Base-by-base conservation (phyloP, 2,888 invertebrate genomes). In the Latheticus oryzae region DNA sequence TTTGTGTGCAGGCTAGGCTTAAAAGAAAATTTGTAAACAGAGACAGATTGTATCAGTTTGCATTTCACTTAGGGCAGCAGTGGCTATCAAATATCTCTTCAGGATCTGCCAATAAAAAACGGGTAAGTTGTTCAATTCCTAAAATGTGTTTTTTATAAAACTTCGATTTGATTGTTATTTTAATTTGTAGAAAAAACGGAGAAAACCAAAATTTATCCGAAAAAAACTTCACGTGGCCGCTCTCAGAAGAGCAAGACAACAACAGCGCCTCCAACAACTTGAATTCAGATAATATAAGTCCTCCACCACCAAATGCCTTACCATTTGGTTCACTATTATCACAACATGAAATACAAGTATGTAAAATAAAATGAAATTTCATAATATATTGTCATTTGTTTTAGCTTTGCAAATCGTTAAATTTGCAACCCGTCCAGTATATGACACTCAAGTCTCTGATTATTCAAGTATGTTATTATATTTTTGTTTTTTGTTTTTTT, bases 381-480 rank as follows among this genome's bases (percentile, higher is more conserved):
- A 43, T 38, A 11, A 21, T 43, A 19, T 61, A 23, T 50, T 40
- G 8, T 55, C 63, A 24, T 64, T 61, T 71, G 58, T 72, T 82
- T 67, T 82, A 90, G 87, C 78, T 93, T 62, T 93, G 93, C 79
- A 82, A 84, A 47, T 80, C 87, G 55, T 83, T 95, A 73, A 89
- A 91, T 75, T 82, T 95, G 74, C 87, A 90, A 67, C 92, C 95
- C 62, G 88, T 92, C 55, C 92, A 91, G 78, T 96, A 95, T 82
- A 86, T 93, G 68, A 92, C 93, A 2, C 83, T 95, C 78, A 96
- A 96, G 80, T 89, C 94, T 7, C 85, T 93, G 67, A 84, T 95
- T 61, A 83, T 96, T 54, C 86, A 89, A 74, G 89, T 74, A 65
- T 66, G 61, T 63, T 37, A 2, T 55, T 9, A 8, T 35, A 43